Evolutionary conservation across 2,888 invertebrate species (phyloP).

Genomic region (Thymelicus lineola): DNA sequence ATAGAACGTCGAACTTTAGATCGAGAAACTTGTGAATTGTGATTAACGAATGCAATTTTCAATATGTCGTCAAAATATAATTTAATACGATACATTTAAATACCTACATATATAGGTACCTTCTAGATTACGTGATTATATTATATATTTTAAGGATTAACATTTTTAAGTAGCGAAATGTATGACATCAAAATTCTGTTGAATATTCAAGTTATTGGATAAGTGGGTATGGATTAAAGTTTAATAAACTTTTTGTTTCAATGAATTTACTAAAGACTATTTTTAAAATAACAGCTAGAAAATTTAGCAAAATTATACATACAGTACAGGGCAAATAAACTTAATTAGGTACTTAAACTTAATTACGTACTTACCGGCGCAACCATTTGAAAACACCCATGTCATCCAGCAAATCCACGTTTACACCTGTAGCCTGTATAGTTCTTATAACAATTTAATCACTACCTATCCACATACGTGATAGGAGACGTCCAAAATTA

Average conservation of each 20-base stretch:
- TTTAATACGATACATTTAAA: too few relatives aligned
- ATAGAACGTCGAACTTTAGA: not conserved
- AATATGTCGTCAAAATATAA: not conserved
- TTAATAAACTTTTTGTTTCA: too few relatives aligned
- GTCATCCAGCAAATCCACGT: slow-evolving; percentile 71
- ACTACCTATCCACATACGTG: slow-evolving; percentile 24
- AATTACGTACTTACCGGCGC: slow-evolving; percentile 72
- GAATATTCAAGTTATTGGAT: too few relatives aligned
- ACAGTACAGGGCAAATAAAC: slow-evolving; percentile 27
- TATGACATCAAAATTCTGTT: too few relatives aligned
- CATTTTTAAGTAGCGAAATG: too few relatives aligned
- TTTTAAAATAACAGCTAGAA: too few relatives aligned
- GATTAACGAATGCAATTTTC: not conserved
- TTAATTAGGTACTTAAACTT: slow-evolving; percentile 30
- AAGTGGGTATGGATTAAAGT: too few relatives aligned
- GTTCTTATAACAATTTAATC: not conserved
- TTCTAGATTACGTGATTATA: too few relatives aligned
- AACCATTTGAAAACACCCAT: slow-evolving; percentile 83
- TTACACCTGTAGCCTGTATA: slow-evolving; percentile 46
- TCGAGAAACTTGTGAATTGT: slow-evolving; percentile 4
- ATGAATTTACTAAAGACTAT: too few relatives aligned
- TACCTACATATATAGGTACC: too few relatives aligned
- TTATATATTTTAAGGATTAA: too few relatives aligned
- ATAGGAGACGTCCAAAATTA: slow-evolving; percentile 33
- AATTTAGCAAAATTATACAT: not conserved